Percentiles rank a stretch among this genome's conserved stretches.
These are phyloP conservation scores for Luffia ferchaultella DNA, from an alignment of 2,888 invertebrate species.

Conservation along the genomic window DNA sequence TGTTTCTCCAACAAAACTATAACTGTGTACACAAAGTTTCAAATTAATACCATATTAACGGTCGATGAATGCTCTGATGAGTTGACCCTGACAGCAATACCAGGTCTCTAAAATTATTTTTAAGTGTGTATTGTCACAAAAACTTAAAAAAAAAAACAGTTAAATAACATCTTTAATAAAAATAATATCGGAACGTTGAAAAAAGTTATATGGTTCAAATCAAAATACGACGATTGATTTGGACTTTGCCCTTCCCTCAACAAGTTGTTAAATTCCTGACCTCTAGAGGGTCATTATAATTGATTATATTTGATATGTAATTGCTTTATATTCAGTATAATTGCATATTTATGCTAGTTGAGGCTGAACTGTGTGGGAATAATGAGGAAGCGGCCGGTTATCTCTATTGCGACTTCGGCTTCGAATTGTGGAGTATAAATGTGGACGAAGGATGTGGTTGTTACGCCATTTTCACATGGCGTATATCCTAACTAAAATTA, in stretches of 20 bases:
- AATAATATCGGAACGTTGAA: no score
- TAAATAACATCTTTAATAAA: no score
- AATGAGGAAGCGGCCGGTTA: slow-evolving; percentile 25
- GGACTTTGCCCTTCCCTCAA: neutral
- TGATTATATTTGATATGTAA: slow-evolving; percentile 10
- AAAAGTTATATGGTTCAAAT: neutral
- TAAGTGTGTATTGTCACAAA: no score
- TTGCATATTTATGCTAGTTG: slow-evolving; percentile 19
- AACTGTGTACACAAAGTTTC: no score
- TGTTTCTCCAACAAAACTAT: no score
- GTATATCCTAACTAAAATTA: no score
- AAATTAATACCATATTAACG: no score
- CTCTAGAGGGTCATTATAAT: slow-evolving; percentile 1
- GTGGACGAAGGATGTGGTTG: neutral
- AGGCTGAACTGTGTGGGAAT: slow-evolving; percentile 21
- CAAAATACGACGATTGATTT: neutral
- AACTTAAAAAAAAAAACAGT: no score
- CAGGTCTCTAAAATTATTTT: no score
- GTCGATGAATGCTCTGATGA: no score
- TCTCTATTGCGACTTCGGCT: slow-evolving; percentile 5
- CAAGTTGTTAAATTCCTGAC: neutral
- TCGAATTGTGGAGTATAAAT: neutral
- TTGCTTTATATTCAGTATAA: slow-evolving; percentile 10
- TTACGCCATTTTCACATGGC: no score
- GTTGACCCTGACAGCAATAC: no score